Conservation (phyloP, 2,797 vertebrate species). For the Scomberomorus guttatus region DNA sequence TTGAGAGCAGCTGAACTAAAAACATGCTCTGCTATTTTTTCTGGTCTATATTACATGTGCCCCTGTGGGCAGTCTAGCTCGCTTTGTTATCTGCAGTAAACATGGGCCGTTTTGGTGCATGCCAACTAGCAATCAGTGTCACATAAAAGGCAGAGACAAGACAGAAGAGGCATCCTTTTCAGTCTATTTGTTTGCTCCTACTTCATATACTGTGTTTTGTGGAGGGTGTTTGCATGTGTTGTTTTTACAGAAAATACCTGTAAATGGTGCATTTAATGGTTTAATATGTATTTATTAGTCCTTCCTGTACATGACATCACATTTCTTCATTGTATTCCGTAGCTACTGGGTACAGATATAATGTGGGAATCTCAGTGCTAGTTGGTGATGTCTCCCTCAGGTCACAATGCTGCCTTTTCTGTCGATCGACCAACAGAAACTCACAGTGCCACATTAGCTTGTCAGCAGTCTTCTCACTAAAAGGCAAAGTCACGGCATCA, state of each 20-base stretch:
- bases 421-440: constrained; percentile 27
- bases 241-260: not conserved
- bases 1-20: constrained; percentile 28
- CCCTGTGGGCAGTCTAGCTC: constrained; percentile 5
- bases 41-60: constrained; percentile 14
- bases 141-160: constrained; percentile 1
- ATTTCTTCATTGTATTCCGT: not conserved
- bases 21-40: constrained; percentile 23
- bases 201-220: not conserved
- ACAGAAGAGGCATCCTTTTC: not conserved
- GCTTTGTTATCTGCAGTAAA: constrained; percentile 56
- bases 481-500: constrained; percentile 22
- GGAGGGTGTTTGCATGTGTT: not conserved
- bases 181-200: not conserved
- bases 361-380: constrained; percentile 21
- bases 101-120: constrained; percentile 25
- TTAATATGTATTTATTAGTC: constrained; percentile 1
- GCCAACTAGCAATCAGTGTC: constrained; percentile 16
- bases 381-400: constrained; percentile 48
- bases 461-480: constrained; percentile 43
- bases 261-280: not conserved
- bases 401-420: constrained; percentile 38
- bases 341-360: not conserved
- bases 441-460: constrained; percentile 40
- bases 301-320: not conserved